These are phyloP conservation scores for Salvator merianae DNA, from an alignment of 2,113 vertebrate genomes.

Conservation along the genomic window DNA sequence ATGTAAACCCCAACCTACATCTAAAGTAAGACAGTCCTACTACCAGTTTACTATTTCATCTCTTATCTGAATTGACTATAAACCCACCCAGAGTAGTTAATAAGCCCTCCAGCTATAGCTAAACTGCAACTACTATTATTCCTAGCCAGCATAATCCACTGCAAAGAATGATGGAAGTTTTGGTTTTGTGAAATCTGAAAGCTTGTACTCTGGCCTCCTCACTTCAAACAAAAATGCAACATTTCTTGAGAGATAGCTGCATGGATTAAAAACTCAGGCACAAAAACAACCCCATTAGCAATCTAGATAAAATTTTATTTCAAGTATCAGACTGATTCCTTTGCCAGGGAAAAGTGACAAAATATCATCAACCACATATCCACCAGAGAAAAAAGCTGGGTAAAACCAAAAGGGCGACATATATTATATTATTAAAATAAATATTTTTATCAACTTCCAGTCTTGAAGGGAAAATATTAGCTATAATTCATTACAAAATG, in stretches of 20 bases:
- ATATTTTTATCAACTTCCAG: neutral
- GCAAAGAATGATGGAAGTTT: too few relatives aligned
- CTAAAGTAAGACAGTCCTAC: neutral
- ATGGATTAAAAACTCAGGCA: neutral
- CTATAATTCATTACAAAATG: conserved; percentile 23
- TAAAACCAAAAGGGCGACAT: neutral
- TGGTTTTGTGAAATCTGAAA: too few relatives aligned
- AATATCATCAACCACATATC: neutral
- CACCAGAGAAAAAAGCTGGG: neutral
- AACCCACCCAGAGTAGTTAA: too few relatives aligned
- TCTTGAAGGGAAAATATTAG: conserved; percentile 9
- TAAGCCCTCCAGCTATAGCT: too few relatives aligned
- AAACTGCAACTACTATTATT: too few relatives aligned
- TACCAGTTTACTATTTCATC: neutral
- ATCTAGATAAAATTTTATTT: neutral
- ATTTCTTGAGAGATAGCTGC: neutral
- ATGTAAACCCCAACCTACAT: neutral
- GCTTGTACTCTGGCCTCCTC: too few relatives aligned
- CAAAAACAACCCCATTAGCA: neutral
- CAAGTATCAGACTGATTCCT: neutral
- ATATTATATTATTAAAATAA: neutral
- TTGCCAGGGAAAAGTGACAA: neutral
- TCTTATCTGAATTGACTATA: neutral
- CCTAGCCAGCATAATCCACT: too few relatives aligned
- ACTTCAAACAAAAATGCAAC: neutral